Conservation (phyloP, 2,113 vertebrate genomes). For the Diglossa brunneiventris region DNA sequence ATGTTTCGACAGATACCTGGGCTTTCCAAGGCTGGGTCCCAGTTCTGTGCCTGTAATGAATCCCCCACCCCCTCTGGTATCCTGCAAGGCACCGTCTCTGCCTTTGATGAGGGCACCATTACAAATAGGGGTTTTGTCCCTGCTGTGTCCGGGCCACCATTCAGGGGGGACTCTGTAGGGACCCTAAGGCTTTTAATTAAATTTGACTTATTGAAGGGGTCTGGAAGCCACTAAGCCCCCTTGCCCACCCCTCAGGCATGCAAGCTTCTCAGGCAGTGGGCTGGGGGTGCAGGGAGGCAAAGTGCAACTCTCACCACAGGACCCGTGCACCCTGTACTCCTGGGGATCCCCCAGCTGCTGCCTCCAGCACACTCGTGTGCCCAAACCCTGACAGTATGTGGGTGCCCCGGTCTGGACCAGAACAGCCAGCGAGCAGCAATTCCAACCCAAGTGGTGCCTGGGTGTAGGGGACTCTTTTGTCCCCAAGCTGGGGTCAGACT, state of each 20-base stretch:
- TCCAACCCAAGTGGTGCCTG: too few species aligned
- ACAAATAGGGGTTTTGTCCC: conserved; percentile 53
- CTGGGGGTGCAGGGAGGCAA: not conserved
- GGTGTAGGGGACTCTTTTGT: not conserved
- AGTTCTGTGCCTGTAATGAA: conserved; percentile 62
- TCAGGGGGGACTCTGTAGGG: not conserved
- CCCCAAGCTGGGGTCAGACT: not conserved
- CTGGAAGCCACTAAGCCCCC: not conserved
- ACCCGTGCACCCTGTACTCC: not conserved
- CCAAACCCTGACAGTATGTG: fast-evolving
- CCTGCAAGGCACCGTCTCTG: conserved; percentile 16
- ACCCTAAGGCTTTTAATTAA: conserved; percentile 54
- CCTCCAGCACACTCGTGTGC: not conserved
- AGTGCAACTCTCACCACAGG: not conserved
- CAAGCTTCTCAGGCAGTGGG: not conserved
- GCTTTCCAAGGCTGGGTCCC: conserved; percentile 64
- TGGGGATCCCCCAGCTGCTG: not conserved
- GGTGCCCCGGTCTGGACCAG: not conserved
- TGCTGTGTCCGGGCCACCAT: not conserved
- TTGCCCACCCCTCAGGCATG: not conserved
- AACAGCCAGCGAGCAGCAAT: not conserved
- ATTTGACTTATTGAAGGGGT: conserved; percentile 49
- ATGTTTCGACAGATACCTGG: conserved; percentile 75
- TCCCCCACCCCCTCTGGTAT: conserved; percentile 37
- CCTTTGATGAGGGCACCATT: conserved; percentile 58